Evolutionary conservation across 2,888 invertebrate species (phyloP), one percentile per base, ranked within the genome.

Genomic region (Eupithecia tripunctaria): DNA sequence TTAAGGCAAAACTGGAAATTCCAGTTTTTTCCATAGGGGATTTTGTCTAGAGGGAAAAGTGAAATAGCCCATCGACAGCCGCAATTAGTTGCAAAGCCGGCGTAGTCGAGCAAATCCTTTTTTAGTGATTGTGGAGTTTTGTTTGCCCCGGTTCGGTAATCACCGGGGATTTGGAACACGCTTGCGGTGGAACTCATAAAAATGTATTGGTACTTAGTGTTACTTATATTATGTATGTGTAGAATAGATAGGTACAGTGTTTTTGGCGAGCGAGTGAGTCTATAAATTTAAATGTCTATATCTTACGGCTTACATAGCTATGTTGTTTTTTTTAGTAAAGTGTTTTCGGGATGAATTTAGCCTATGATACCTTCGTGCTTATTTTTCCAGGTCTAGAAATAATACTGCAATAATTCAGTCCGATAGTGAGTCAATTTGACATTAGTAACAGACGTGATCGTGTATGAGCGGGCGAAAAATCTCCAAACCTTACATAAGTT

Each of bases 41-140:
- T n/a, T n/a, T n/a, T n/a, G n/a, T n/a, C n/a, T n/a, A n/a, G n/a
- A n/a, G n/a, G n/a, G n/a, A n/a, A n/a, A n/a, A n/a, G n/a, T n/a
- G n/a, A n/a, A n/a, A n/a, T n/a, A n/a, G n/a, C n/a, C n/a, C n/a
- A n/a, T 29, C 60, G 29, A 29, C 60, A 29, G 29, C 29, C 29
- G 60, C 60, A 60, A 60, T 60, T 60, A 29, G 60, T 60, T 60
- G 60, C 60, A 15, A 29, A 60, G 29, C 56, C 25, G 56, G n/a
- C 56, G 25, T 4, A 51, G 3, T 51, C 51, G 21, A 56, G 56
- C 25, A 56, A 56, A 56, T 51, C 56, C 25, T 60, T 29, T 51
- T 56, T 56, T 56, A 56, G 56, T 56, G 21, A 56, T 25, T 56
- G 12, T 25, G 25, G 56, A 56, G 56, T 56, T 56, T 56, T 56